A percentile compares a stretch with the other conserved stretches of the same genome.
Conservation (phyloP, 2,113 vertebrate genomes). For the Motacilla alba region DNA sequence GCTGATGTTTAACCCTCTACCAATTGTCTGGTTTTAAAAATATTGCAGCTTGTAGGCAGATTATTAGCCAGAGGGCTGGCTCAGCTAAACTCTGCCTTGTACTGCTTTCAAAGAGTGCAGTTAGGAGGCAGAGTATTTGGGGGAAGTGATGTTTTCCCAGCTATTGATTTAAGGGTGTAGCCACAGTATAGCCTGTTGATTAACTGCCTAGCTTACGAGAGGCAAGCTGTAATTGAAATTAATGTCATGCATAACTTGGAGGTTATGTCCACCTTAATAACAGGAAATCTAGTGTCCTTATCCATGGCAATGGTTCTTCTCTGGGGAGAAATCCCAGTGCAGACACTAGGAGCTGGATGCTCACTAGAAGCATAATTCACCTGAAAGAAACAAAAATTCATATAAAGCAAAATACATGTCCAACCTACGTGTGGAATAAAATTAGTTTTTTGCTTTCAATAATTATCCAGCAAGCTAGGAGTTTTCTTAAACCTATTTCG, state of each 20-base stretch:
- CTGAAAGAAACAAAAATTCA: neutral
- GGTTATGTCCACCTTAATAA: neutral
- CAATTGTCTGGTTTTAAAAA: neutral
- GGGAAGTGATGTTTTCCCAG: neutral
- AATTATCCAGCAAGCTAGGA: neutral
- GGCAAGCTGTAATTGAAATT: neutral
- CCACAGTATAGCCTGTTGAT: neutral
- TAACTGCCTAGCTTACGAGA: neutral
- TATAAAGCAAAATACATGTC: neutral
- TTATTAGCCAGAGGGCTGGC: neutral
- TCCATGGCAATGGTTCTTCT: neutral
- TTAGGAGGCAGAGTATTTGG: neutral
- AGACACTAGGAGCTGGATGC: neutral
- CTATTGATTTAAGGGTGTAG: neutral
- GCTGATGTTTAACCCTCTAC: neutral
- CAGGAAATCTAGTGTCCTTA: neutral
- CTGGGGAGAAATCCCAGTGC: neutral
- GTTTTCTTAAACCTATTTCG: neutral
- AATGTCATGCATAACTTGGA: neutral
- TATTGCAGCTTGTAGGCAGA: neutral
- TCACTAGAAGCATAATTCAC: neutral
- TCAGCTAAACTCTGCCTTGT: neutral
- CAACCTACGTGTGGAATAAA: neutral
- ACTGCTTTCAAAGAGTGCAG: neutral
- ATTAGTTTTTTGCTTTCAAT: neutral